phyloP scores from a whole-genome alignment of 2,113 vertebrate species.

The Megaptera novaeangliae region DNA sequence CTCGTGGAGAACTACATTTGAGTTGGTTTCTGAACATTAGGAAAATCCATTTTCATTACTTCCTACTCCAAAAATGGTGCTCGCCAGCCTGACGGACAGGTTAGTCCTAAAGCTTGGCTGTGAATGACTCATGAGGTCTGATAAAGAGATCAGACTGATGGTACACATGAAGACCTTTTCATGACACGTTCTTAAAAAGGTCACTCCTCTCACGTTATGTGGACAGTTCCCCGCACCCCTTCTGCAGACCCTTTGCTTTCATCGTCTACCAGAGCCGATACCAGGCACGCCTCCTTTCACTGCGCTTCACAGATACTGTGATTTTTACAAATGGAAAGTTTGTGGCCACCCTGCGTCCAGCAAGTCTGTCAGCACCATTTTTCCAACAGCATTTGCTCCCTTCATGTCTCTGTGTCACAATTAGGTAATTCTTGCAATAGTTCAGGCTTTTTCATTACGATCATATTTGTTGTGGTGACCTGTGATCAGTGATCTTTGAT shows the following conservation, averaged over 20 bases:
- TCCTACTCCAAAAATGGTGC: not conserved
- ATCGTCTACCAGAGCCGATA: no score
- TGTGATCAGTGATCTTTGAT: no score
- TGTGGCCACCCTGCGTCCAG: no score
- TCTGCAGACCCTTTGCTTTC: not conserved
- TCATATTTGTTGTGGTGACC: no score
- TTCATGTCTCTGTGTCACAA: no score
- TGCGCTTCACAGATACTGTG: no score
- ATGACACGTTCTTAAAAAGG: not conserved
- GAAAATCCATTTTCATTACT: not conserved
- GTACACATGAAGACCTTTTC: not conserved
- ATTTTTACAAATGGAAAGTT: no score
- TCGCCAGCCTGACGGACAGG: not conserved
- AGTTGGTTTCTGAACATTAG: not conserved
- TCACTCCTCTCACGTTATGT: not conserved
- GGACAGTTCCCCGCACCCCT: not conserved
- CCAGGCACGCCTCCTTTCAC: no score
- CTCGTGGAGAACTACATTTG: not conserved
- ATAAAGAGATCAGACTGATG: not conserved
- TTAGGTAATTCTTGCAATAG: no score
- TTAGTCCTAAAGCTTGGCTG: not conserved
- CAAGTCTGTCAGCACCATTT: no score
- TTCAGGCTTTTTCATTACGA: no score
- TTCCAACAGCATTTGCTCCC: no score
- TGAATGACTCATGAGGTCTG: not conserved